Conservation (phyloP, 2,888 invertebrate species). For the Hedya salicella region DNA sequence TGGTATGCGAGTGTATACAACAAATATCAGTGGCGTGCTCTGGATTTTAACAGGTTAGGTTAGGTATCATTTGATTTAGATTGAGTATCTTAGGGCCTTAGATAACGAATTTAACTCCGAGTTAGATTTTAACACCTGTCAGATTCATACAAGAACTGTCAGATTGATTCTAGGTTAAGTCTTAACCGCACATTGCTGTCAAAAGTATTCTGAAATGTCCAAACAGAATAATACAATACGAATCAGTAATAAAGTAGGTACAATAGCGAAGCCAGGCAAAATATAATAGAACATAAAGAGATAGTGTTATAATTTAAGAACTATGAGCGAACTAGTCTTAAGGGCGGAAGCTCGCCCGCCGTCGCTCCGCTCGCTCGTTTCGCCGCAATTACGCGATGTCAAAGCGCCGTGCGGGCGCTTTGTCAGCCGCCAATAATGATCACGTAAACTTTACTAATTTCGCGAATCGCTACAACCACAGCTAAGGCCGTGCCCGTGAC, state of each 20-base stretch:
- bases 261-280: neutral
- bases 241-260: neutral
- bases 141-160: too few species aligned
- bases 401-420: conserved; percentile 65
- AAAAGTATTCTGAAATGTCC: too few species aligned
- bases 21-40: too few species aligned
- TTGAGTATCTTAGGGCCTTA: too few species aligned
- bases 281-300: neutral
- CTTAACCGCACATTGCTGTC: too few species aligned
- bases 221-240: neutral
- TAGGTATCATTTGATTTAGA: too few species aligned
- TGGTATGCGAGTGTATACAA: too few species aligned
- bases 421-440: conserved; percentile 73
- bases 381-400: conserved; percentile 68
- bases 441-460: conserved; percentile 78
- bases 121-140: too few species aligned
- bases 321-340: conserved; percentile 29
- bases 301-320: conserved; percentile 25
- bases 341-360: conserved; percentile 34
- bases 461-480: conserved; percentile 60
- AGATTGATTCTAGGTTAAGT: too few species aligned
- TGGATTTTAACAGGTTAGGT: too few species aligned
- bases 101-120: too few species aligned
- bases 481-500: conserved; percentile 21
- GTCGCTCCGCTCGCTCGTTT: conserved; percentile 30